Base-by-base conservation (phyloP, 2,888 invertebrate genomes). In the Gari tellinella region DNA sequence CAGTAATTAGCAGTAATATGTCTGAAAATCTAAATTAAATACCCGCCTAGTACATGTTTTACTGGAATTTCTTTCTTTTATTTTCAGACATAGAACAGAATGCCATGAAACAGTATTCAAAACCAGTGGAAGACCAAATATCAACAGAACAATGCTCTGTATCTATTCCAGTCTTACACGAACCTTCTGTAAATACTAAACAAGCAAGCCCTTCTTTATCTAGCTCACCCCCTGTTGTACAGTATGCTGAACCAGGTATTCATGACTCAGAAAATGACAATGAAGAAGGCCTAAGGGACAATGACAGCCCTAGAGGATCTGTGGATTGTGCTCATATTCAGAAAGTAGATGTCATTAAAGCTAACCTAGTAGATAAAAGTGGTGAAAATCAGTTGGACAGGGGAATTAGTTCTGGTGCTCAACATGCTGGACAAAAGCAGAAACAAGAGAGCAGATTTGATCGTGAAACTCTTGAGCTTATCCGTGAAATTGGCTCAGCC, bases 401-500 rank as follows among this genome's bases (percentile, higher is more conserved):
- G 10, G 31, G 31, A 31, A 31, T 10, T 7, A 7, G 31, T 31
- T 31, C 31, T 7, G 31, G 31, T 31, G 31, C 31, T 31, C 31
- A 31, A 10, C 10, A 31, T 31, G 4, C 10, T 31, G 31, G 31
- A 31, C 4, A 10, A 10, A 31, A 31, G 31, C n/a, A n/a, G n/a
- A 31, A 31, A 31, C 31, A 31, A 15, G 68, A 76, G 25, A 81
- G 70, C 21, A 53, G 80, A 38, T 82, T 86, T 72, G 86, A 87
- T 65, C 48, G 74, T 12, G 82, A 84, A 51, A 86, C 84, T 25
- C 74, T 88, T 49, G 80, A 85, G 14, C 64, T 86, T 14, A 86
- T 88, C 31, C 65, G 86, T 45, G 86, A 87, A 51, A 85, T 86
- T 23, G 88, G 87, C 8, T 85, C 85, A 2, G 84, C 83, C 12